These are phyloP conservation scores for Coronaproctus castanopsis DNA, from an alignment of 2,888 invertebrate genomes.

Conservation along the genomic window DNA sequence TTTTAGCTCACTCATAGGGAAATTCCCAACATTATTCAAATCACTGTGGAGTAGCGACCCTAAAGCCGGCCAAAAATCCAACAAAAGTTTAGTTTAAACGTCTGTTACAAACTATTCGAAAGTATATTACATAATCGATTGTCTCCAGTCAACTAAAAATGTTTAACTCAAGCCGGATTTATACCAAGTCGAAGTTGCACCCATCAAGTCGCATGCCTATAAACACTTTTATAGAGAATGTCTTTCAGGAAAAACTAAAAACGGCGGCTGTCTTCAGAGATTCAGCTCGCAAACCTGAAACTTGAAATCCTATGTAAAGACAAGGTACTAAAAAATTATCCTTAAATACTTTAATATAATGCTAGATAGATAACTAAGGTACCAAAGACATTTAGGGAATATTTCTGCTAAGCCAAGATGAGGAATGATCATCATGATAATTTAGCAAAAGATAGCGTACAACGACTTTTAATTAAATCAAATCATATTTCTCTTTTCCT, in stretches of 20 bases:
- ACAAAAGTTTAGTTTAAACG: neutral
- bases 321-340: neutral
- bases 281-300: neutral
- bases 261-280: neutral
- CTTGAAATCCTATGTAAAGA: neutral
- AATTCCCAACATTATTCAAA: neutral
- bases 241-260: neutral
- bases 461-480: too few species aligned
- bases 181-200: neutral
- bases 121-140: neutral
- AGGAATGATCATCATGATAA: too few species aligned
- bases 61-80: neutral
- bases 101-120: neutral
- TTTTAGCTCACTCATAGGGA: neutral
- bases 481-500: too few species aligned
- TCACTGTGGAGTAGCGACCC: neutral
- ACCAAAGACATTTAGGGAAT: neutral
- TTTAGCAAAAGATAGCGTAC: too few species aligned
- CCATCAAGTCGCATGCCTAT: neutral
- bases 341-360: neutral
- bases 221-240: neutral
- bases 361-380: neutral
- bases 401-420: neutral
- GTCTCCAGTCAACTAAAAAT: neutral
- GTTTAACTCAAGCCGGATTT: neutral